Evolutionary conservation across 1,140 invertebrate genomes (phyloP).

Genomic region (Argopecten irradians): DNA sequence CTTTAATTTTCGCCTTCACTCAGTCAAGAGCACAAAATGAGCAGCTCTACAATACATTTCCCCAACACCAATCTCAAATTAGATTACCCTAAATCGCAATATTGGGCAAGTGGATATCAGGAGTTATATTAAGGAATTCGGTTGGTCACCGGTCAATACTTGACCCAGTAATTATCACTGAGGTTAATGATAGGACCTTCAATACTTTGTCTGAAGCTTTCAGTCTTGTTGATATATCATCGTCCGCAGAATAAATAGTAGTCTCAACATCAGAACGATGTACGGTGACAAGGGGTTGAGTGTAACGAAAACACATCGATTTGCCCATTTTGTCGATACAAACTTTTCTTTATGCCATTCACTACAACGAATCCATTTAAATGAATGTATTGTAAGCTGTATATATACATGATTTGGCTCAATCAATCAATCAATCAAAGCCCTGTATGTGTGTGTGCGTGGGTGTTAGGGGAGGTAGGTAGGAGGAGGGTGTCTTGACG

Average conservation of each 20-base stretch:
- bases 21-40: not conserved
- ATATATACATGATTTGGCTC: no score
- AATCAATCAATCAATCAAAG: no score
- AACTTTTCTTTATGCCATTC: no score
- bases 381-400: no score
- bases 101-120: not conserved
- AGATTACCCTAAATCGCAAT: not conserved
- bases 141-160: not conserved
- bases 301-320: not conserved
- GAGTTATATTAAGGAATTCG: conserved; percentile 11
- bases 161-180: not conserved
- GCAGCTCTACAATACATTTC: not conserved
- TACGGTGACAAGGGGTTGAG: not conserved
- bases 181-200: not conserved
- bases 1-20: conserved; percentile 1
- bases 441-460: no score
- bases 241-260: not conserved
- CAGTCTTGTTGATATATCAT: not conserved
- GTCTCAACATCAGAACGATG: not conserved
- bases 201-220: not conserved
- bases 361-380: no score
- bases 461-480: no score
- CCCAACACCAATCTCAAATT: not conserved
- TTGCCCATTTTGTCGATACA: not conserved
- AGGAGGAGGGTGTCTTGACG: no score